phyloP scores from a whole-genome alignment of 2,797 vertebrate genomes.

The Sebastes vulpes region DNA sequence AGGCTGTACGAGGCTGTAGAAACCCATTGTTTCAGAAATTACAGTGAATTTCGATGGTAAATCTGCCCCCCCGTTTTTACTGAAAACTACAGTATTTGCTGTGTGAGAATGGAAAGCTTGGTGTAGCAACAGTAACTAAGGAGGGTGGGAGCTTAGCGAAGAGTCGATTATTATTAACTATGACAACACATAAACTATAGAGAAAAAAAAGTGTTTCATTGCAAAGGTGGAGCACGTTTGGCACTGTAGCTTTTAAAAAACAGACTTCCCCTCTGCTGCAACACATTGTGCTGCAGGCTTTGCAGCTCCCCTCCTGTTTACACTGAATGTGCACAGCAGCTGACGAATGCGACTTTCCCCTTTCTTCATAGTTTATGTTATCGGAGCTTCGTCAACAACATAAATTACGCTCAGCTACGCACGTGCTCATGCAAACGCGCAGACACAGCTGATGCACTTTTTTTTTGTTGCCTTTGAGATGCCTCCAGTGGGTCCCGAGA shows the following conservation, averaged over 20 bases:
- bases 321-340: slow-evolving; percentile 22
- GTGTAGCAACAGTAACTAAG: neutral
- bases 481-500: slow-evolving; percentile 47
- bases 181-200: neutral
- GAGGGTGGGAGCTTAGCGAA: neutral
- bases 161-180: neutral
- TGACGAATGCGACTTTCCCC: slow-evolving; percentile 40
- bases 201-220: neutral
- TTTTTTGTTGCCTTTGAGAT: slow-evolving; percentile 25
- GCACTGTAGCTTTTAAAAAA: neutral
- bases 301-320: slow-evolving; percentile 29
- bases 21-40: neutral
- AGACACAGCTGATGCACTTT: slow-evolving; percentile 26
- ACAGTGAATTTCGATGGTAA: neutral
- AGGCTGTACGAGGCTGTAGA: neutral
- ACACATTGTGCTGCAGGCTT: slow-evolving; percentile 4
- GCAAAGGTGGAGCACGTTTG: neutral
- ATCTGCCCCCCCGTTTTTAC: neutral
- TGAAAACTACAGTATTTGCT: neutral
- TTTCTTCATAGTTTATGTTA: slow-evolving; percentile 16
- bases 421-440: slow-evolving; percentile 25
- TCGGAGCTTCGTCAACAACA: slow-evolving; percentile 34
- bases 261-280: neutral
- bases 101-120: neutral
- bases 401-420: slow-evolving; percentile 42